Conservation (phyloP, 2,888 invertebrate species). For the Drosophila silvestris region DNA sequence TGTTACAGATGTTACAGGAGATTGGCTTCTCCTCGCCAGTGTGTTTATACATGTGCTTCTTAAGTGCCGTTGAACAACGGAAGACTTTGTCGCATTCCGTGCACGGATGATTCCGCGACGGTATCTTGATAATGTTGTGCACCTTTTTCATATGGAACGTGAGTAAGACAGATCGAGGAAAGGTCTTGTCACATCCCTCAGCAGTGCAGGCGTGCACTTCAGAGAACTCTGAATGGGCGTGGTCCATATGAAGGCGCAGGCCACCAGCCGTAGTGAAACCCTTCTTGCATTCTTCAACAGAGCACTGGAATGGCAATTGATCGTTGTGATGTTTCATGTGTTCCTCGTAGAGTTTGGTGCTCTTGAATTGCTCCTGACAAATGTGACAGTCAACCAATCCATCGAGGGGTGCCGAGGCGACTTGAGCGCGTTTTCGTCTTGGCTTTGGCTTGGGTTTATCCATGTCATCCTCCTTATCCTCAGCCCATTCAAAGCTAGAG, state of each 20-base stretch:
- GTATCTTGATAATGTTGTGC: constrained; percentile 72
- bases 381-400: constrained; percentile 78
- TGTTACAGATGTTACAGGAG: constrained; percentile 81
- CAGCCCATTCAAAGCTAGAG: constrained; percentile 53
- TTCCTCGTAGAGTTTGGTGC: constrained; percentile 72
- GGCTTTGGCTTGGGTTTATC: constrained; percentile 46
- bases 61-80: constrained; percentile 82
- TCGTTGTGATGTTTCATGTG: constrained; percentile 83
- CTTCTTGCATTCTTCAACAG: constrained; percentile 73
- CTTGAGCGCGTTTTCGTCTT: constrained; percentile 63
- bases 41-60: constrained; percentile 83
- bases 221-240: constrained; percentile 79
- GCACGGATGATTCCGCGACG: constrained; percentile 73
- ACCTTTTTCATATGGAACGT: constrained; percentile 77
- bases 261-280: constrained; percentile 81
- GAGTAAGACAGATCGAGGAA: constrained; percentile 75
- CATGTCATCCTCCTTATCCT: constrained; percentile 26
- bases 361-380: constrained; percentile 80
- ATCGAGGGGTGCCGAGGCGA: constrained; percentile 55
- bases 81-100: constrained; percentile 82
- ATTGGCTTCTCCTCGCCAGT: constrained; percentile 83
- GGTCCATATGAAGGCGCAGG: constrained; percentile 75
- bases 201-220: constrained; percentile 72
- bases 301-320: constrained; percentile 79
- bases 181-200: constrained; percentile 77